Evolutionary conservation across 2,888 invertebrate genomes (phyloP), one percentile per base, ranked within the genome.

Genomic region (Acronicta aceris): DNA sequence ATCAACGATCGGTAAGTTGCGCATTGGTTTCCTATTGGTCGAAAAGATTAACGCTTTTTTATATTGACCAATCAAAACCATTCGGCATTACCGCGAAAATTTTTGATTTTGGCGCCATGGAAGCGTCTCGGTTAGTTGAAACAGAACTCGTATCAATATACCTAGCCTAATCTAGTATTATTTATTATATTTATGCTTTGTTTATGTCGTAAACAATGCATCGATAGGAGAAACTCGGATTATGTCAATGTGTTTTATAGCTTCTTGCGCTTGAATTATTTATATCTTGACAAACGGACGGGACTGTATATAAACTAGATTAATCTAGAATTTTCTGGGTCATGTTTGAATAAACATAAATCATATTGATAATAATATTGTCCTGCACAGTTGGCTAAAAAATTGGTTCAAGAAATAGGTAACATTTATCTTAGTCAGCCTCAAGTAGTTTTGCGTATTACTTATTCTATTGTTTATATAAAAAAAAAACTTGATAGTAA

Each of bases 221-320:
- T 53, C 33, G 56, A 68, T 55, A 57, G 48, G 54, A 54, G 72
- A 74, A 66, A 70, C 56, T 9, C 0, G 13, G 59, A 52, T 68
- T 62, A 45, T 49, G 65, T 61, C 72, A 61, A 6, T 48, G 58
- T 61, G 15, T 42, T 75, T 68, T 75, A 71, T 71, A 45, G 59
- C 51, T 41, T 47, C 56, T 38, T 52, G 42, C 8, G 55, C 13
- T 46, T 58, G 73, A 58, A 16, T 58, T 72, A 72, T 70, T 72
- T 70, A 70, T 55, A 45, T 33, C 27, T 9, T 49, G 50, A 13
- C 53, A 12, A 55, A 27, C 13, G 21, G 53, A 49, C 40, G 38
- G 56, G n/a, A 51, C 48, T 54, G 17, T 16, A 12, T 12, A 43
- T 30, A 45, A 41, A 67, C 45, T 62, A 16, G 61, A 55, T 66